Evolutionary conservation across 1,140 invertebrate species (phyloP), one percentile per base, ranked within the genome.

Genomic region (Saccostrea echinata): DNA sequence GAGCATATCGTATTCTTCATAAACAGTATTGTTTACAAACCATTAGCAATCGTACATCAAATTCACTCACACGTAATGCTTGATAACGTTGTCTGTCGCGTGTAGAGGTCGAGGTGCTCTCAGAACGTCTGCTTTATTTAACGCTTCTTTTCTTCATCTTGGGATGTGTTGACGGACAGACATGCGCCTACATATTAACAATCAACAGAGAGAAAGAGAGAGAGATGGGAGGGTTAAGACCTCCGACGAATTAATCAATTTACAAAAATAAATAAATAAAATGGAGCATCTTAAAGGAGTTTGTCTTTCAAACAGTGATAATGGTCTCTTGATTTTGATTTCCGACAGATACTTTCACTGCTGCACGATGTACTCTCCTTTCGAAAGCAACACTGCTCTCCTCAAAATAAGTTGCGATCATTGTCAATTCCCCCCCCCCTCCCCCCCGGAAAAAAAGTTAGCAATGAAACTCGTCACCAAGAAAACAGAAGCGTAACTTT

Each of bases 231-330:
- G 68, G 68, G 27, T 76, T 76, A 76, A 76, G 68, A 76, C 11
- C 30, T 30, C 68, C 33, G 27, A 76, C 27, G 68, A 76, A 76
- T 76, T 76, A 76, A 76, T 13, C 27, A 76, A 76, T 30, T 33
- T 33, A 30, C 27, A 24, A 76, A 6, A 30, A 61, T 43, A 43
- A n/a, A n/a, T n/a, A 68, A 68, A 68, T 68, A 68, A 68, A 68
- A 68, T 24, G 27, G 64, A 11, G 64, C 64, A 24, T 24, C 24
- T 24, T 68, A 12, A 68, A 68, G 18, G 53, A 55, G 53, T 55
- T 55, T 55, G 11, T 16, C 18, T 55, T 55, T 13, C 53, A 55
- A 55, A 16, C 53, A 55, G 53, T 16, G 53, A 55, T 61, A n/a
- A 61, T 61, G 55, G 55, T 2, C 16, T 61, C 55, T 61, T 4